A percentile compares a stretch with the other conserved stretches of the same genome.
phyloP scores from a whole-genome alignment of 2,888 invertebrate genomes.

The Rambutsinella grinnellia region DNA sequence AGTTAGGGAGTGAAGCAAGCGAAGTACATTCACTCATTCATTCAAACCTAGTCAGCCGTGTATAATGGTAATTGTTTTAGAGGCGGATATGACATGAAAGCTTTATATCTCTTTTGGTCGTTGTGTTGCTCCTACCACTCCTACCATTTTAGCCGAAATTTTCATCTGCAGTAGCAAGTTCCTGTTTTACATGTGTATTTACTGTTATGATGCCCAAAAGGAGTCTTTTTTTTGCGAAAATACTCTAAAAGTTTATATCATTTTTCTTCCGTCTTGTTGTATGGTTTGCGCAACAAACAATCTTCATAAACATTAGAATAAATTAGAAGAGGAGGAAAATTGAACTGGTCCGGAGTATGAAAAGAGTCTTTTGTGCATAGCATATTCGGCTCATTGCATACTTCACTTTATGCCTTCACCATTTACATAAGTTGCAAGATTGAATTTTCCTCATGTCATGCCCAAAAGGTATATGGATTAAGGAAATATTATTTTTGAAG shows the following conservation, averaged over 20 bases:
- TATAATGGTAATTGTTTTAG: constrained; percentile 56
- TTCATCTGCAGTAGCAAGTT: neutral
- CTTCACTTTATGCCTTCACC: constrained; percentile 3
- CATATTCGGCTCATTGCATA: too few relatives aligned
- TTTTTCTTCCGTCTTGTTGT: too few relatives aligned
- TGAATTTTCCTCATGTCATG: too few relatives aligned
- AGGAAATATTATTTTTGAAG: too few relatives aligned
- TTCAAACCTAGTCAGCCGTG: constrained; percentile 54
- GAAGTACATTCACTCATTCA: constrained; percentile 42
- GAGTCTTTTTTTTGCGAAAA: too few relatives aligned
- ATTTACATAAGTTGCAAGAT: too few relatives aligned
- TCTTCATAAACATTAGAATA: constrained; percentile 57
- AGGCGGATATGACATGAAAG: constrained; percentile 57
- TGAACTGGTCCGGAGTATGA: too few relatives aligned
- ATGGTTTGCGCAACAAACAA: constrained; percentile 54
- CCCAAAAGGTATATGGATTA: too few relatives aligned
- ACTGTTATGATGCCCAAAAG: neutral
- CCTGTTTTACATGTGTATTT: neutral
- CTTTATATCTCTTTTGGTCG: constrained; percentile 46
- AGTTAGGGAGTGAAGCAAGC: neutral
- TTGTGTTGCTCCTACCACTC: constrained; percentile 13
- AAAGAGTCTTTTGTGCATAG: too few relatives aligned
- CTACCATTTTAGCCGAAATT: neutral
- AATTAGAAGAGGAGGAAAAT: constrained; percentile 36
- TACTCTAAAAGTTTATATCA: too few relatives aligned